A percentile compares a stretch with the other conserved stretches of the same genome.
Evolutionary conservation across 2,888 invertebrate species (phyloP).

Genomic region (Leucoma salicis): DNA sequence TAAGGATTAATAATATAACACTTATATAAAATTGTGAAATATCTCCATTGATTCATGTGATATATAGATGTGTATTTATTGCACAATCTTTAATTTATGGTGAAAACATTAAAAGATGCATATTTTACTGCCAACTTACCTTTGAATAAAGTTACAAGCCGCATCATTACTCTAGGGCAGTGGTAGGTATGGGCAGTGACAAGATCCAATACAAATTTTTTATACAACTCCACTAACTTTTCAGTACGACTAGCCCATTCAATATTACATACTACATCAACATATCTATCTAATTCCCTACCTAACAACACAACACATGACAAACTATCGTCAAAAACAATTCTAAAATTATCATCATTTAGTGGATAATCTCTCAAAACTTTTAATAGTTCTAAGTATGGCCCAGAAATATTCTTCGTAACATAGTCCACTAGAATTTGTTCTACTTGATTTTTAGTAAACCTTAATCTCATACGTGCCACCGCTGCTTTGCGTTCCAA

Average conservation of each 20-base stretch:
- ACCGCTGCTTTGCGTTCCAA: slow-evolving; percentile 63
- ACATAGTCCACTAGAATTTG: slow-evolving; percentile 63
- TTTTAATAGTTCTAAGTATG: slow-evolving; percentile 73
- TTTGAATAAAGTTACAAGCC: slow-evolving; percentile 66
- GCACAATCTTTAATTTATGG: neutral
- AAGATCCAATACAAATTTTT: slow-evolving; percentile 59
- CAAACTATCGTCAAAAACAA: slow-evolving; percentile 66
- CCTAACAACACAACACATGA: slow-evolving; percentile 66
- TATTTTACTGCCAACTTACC: slow-evolving; percentile 44
- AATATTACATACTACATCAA: slow-evolving; percentile 60
- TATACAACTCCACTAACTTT: slow-evolving; percentile 56
- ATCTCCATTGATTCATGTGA: too few species aligned
- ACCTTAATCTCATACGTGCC: slow-evolving; percentile 63
- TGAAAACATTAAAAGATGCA: neutral
- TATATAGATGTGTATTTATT: neutral
- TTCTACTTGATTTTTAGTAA: slow-evolving; percentile 71
- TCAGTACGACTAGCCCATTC: slow-evolving; percentile 62
- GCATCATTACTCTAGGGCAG: slow-evolving; percentile 57
- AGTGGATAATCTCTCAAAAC: slow-evolving; percentile 65
- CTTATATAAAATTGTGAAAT: too few species aligned
- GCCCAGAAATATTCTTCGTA: slow-evolving; percentile 55
- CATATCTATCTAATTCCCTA: slow-evolving; percentile 59
- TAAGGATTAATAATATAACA: too few species aligned
- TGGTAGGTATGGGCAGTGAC: slow-evolving; percentile 76
- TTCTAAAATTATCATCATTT: slow-evolving; percentile 66